phyloP scores from a whole-genome alignment of 2,113 vertebrate genomes.

The Gallinago media region DNA sequence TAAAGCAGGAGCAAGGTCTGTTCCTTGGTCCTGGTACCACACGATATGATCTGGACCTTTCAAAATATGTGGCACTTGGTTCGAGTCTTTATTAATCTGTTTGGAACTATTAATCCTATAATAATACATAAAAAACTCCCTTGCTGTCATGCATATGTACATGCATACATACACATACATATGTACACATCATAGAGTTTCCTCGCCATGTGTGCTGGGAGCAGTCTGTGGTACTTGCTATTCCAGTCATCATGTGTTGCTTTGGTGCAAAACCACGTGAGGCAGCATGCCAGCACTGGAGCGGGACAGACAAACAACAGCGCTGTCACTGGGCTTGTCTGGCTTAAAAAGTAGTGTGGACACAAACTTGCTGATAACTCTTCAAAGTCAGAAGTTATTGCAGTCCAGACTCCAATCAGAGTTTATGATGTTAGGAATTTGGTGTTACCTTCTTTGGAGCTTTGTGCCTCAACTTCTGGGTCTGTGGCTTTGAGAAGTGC shows the following conservation, averaged over 20 bases:
- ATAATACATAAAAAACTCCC: background rate
- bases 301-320: background rate
- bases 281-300: background rate
- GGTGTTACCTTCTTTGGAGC: background rate
- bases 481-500: background rate
- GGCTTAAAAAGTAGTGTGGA: background rate
- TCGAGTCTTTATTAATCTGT: background rate
- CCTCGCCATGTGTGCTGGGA: background rate
- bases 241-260: background rate
- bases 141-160: background rate
- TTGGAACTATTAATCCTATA: background rate
- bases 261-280: background rate
- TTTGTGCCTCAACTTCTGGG: background rate
- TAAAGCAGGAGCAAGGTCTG: background rate
- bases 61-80: background rate
- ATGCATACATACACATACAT: rapidly evolving
- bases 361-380: background rate
- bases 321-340: background rate
- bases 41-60: background rate
- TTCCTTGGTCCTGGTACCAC: background rate
- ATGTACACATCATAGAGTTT: background rate
- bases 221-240: rapidly evolving
- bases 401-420: background rate
- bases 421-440: background rate
- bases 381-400: background rate